Percentiles rank a stretch among this genome's conserved stretches.
These are phyloP conservation scores for Lobophora halterata DNA, from an alignment of 2,888 invertebrate genomes.

Conservation along the genomic window DNA sequence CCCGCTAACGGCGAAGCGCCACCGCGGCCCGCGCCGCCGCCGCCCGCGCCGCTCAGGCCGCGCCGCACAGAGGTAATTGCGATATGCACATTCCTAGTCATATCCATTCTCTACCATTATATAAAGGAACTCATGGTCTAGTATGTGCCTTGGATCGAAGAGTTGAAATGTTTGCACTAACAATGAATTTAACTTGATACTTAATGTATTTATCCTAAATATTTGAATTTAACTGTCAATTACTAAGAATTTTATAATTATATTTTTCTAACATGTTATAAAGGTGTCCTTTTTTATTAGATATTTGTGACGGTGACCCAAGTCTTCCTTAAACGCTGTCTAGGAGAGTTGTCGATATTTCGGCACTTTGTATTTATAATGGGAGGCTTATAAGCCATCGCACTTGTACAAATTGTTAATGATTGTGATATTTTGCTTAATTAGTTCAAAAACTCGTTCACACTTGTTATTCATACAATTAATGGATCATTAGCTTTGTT, in stretches of 20 bases:
- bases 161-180: constrained; percentile 61
- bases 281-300: constrained; percentile 51
- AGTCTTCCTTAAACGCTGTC: too few species aligned
- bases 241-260: constrained; percentile 42
- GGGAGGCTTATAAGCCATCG: too few species aligned
- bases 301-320: too few species aligned
- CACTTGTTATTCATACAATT: too few species aligned
- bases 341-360: too few species aligned
- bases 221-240: constrained; percentile 42
- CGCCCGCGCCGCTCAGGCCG: constrained; percentile 42
- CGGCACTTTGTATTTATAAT: too few species aligned
- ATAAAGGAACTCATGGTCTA: constrained; percentile 49
- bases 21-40: constrained; percentile 25
- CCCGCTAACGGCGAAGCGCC: neutral
- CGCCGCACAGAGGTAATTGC: constrained; percentile 70
- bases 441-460: too few species aligned
- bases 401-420: too few species aligned
- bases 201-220: constrained; percentile 23
- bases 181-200: constrained; percentile 32
- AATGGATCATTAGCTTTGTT: too few species aligned
- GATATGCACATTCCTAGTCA: constrained; percentile 66
- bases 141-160: constrained; percentile 44
- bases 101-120: constrained; percentile 60
- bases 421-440: too few species aligned
- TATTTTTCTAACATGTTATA: constrained; percentile 47